A percentile compares a stretch with the other conserved stretches of the same genome.
phyloP scores from a whole-genome alignment of 1,140 invertebrate genomes.

The Hetaerina americana region DNA sequence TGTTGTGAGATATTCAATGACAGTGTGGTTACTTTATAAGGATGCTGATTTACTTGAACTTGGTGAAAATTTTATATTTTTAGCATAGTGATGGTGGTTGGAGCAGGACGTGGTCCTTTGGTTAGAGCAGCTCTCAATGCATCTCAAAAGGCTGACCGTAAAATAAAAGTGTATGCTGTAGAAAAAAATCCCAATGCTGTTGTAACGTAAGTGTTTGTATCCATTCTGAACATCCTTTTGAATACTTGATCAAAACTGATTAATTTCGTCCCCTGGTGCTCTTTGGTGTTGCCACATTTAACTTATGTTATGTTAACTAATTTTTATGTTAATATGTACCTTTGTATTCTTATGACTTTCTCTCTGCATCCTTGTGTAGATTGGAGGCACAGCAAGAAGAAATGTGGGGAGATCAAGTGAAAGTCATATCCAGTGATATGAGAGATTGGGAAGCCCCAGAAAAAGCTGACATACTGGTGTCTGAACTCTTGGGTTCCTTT shows the following conservation, averaged over 20 bases:
- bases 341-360: neutral
- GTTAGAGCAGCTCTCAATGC: constrained; percentile 75
- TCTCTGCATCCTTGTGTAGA: constrained; percentile 23
- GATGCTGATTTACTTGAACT: too few relatives aligned
- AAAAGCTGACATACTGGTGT: constrained; percentile 90
- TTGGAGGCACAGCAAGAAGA: constrained; percentile 65
- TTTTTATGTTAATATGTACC: too few relatives aligned
- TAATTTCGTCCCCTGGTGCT: too few relatives aligned
- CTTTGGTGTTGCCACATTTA: constrained; percentile 3
- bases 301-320: constrained; percentile 17
- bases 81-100: constrained; percentile 77
- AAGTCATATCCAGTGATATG: constrained; percentile 83
- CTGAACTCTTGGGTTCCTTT: constrained; percentile 94
- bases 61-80: constrained; percentile 15
- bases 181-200: constrained; percentile 98
- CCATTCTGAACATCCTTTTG: too few relatives aligned
- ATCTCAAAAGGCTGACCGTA: constrained; percentile 45
- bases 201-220: constrained; percentile 47
- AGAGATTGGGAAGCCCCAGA: constrained; percentile 65
- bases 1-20: neutral
- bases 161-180: constrained; percentile 77
- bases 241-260: too few relatives aligned
- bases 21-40: too few relatives aligned
- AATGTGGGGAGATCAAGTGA: constrained; percentile 64
- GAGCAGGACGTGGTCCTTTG: constrained; percentile 90